Evolutionary conservation across 2,797 vertebrate species (phyloP), one percentile per base, ranked within the genome.

Genomic region (Phrynocephalus guinanensis): DNA sequence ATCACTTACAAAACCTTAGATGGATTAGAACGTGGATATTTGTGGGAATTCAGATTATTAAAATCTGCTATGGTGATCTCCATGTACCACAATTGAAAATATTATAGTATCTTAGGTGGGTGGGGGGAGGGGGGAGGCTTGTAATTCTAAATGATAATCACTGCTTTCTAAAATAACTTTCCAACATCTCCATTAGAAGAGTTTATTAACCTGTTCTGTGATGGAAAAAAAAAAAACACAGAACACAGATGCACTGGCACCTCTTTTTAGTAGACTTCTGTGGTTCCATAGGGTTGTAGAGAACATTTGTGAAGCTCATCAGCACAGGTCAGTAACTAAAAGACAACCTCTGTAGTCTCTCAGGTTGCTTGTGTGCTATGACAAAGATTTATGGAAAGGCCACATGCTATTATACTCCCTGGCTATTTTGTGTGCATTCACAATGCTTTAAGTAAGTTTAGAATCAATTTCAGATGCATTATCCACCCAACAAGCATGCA

Each of bases 391-490:
- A 81, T 11, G n/a, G 56, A 26, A 81, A 75, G 9, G 30, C 78
- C 28, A 72, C 8, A 81, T 63, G 33, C 33, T 86, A 16, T 86
- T 81, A 50, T 9, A 60, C 28, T 75, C 70, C 73, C 28, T 73
- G 11, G 18, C 9, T 66, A 50, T 82, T 87, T 81, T 66, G 9
- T 72, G 50, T 82, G 28, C 71, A 16, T 87, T 82, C 77, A 75
- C 26, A 86, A 72, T n/a, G 11, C 56, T 72, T 87, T 79, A 86
- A 70, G 50, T 48, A 86, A 82, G 70, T 81, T 72, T 60, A 86
- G 77, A 79, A 79, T 79, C 66, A 68, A 33, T 56, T 79, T 56
- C 30, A 18, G 76, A 56, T 38, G 15, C 20, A 85, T 77, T 77
- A 85, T 85, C 73, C 44, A 22, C 13, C 84, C 60, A 67, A n/a